Percentiles rank a stretch among this genome's conserved stretches.
Evolutionary conservation across 35 echinoderm and acorn worm species (phyloP).

Genomic region (Heliocidaris erythrogramma): DNA sequence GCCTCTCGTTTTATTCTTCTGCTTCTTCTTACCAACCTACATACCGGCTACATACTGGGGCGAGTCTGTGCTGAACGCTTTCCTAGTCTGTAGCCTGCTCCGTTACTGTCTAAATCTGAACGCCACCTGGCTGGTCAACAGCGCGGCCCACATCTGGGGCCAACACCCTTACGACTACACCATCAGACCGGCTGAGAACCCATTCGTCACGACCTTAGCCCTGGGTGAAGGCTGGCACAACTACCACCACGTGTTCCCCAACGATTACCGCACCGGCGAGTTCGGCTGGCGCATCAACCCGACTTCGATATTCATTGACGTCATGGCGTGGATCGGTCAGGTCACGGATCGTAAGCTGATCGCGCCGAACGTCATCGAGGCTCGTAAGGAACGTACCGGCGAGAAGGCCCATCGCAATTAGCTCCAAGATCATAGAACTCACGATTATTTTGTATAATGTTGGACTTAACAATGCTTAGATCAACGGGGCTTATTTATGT

Average conservation of each 20-base stretch:
- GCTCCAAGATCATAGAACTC: background rate
- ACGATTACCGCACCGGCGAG: slow-evolving; percentile 74
- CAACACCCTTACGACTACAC: slow-evolving; percentile 69
- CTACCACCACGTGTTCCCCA: slow-evolving; percentile 88
- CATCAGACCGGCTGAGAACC: slow-evolving; percentile 77
- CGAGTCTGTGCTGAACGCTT: slow-evolving; percentile 78
- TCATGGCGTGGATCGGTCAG: slow-evolving; percentile 72
- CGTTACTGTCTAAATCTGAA: slow-evolving; percentile 81
- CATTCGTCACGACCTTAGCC: slow-evolving; percentile 54
- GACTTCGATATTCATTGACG: slow-evolving; percentile 83
- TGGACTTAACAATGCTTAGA: background rate
- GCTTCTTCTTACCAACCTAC: slow-evolving; percentile 71
- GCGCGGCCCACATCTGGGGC: slow-evolving; percentile 83
- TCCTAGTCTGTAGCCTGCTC: slow-evolving; percentile 63
- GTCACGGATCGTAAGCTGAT: slow-evolving; percentile 71
- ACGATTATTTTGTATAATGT: background rate
- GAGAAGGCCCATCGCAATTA: slow-evolving; percentile 10
- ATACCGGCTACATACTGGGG: slow-evolving; percentile 70
- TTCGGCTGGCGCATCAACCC: slow-evolving; percentile 69
- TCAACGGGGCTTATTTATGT: background rate
- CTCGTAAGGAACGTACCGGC: slow-evolving; percentile 74
- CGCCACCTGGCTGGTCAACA: slow-evolving; percentile 87
- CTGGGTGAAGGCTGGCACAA: slow-evolving; percentile 91
- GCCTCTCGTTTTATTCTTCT: slow-evolving; percentile 55
- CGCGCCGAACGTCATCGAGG: slow-evolving; percentile 44